Conservation (phyloP, 2,113 vertebrate species). For the Neodon shergylaensis region DNA sequence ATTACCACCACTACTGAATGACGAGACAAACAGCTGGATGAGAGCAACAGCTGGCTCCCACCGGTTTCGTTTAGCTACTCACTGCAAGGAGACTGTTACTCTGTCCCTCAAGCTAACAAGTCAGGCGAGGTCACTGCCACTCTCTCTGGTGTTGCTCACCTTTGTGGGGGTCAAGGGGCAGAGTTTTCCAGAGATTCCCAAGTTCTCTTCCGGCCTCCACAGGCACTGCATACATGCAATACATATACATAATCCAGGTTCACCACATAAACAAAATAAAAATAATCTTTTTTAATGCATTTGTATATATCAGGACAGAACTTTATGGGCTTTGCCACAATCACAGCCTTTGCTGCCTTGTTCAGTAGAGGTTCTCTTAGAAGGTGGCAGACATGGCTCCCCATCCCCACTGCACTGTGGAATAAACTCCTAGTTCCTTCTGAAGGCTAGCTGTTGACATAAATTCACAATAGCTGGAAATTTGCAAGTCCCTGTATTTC, state of each 20-base stretch:
- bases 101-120: background rate
- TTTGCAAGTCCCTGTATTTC: background rate
- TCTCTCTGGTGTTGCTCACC: background rate
- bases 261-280: background rate
- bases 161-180: too few relatives aligned
- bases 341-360: rapidly evolving
- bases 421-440: background rate
- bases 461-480: background rate
- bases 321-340: background rate
- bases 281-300: background rate
- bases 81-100: background rate
- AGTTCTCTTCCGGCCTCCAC: background rate
- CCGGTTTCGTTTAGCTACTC: background rate
- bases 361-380: background rate
- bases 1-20: background rate
- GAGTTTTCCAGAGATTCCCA: background rate
- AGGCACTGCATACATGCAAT: background rate
- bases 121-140: rapidly evolving
- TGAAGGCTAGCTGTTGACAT: background rate
- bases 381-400: background rate
- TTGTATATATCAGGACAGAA: rapidly evolving
- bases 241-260: background rate
- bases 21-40: too few relatives aligned
- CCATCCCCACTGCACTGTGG: background rate
- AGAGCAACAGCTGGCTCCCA: background rate